These are phyloP conservation scores for Megalopta genalis DNA, from an alignment of 1,140 invertebrate genomes.

Conservation along the genomic window DNA sequence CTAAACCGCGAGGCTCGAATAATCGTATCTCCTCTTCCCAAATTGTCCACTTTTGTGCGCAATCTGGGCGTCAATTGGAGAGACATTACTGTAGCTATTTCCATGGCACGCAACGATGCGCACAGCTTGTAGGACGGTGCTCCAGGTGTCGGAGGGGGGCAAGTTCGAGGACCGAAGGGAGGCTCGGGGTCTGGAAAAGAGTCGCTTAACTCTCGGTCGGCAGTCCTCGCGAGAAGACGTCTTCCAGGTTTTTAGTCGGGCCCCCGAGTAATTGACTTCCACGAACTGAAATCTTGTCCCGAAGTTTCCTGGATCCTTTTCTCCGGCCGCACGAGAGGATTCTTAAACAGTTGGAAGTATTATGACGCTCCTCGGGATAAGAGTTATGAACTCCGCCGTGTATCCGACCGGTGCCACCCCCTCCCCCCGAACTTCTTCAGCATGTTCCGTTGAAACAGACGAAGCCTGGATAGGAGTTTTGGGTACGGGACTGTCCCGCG, in stretches of 20 bases:
- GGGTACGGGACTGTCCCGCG: no score
- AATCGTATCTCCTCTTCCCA: no score
- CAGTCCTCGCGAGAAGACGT: not conserved
- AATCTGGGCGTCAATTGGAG: no score
- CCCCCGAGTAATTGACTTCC: constrained; percentile 55
- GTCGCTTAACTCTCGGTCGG: not conserved
- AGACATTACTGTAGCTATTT: no score
- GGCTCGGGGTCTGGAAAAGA: not conserved
- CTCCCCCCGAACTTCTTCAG: constrained; percentile 23
- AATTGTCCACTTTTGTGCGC: no score
- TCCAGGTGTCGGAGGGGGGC: not conserved
- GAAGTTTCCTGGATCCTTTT: constrained; percentile 40
- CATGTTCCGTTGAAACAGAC: not conserved
- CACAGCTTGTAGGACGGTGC: constrained; percentile 7
- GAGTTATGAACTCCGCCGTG: constrained; percentile 22
- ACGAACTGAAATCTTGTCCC: constrained; percentile 49
- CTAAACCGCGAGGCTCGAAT: no score
- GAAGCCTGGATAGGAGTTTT: no score
- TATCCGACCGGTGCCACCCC: not conserved
- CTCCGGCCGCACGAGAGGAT: constrained; percentile 7
- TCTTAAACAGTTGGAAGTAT: constrained; percentile 50
- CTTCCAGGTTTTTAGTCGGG: constrained; percentile 38
- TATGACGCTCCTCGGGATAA: constrained; percentile 38
- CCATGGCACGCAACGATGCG: no score
- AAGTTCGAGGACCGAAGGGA: no score